Evolutionary conservation across 2,888 invertebrate species (phyloP), one percentile per base, ranked within the genome.

Genomic region (Himalopsyche anomala): DNA sequence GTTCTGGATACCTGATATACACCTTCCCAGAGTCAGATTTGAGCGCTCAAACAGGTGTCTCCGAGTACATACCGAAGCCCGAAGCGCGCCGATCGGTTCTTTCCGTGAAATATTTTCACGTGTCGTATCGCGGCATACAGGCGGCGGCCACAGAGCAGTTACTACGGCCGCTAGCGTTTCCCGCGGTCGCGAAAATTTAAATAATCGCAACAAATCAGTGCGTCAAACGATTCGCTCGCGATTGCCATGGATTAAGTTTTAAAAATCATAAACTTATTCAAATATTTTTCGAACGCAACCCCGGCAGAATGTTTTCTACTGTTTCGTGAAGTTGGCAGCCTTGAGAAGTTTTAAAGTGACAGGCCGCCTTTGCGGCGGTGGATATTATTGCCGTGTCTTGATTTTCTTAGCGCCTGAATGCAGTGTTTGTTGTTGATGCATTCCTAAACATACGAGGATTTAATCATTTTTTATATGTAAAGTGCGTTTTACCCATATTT

Each of bases 21-120:
- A 84, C 81, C 86, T 86, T 62, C 28, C 56, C 62, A 8, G 79
- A 87, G 87, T 86, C 86, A 86, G 88, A 88, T 88, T 88, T 87
- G 88, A 88, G 87, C 88, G 79, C 87, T 85, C 86, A 84, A 88
- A 88, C 88, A 88, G 88, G 88, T 88, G 88, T 86, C 87, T 86
- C 74, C 84, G 83, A 80, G 74, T 51, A 82, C 86, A 84, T 84
- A 86, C 86, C 86, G 82, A 69, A 56, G 62, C 54, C 84, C 56
- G 80, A 80, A 80, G 80, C 51, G 3, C 74, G 36, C 38, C 85
- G 42, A 81, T 79, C 54, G 84, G 80, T 80, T 42, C 51, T 82
- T 83, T 54, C 80, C 80, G 69, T 45, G 45, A 56, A 56, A 80
- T 40, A 38, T 82, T 74, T 81, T 85, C 84, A 85, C 84, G 84